A percentile compares a stretch with the other conserved stretches of the same genome.
phyloP scores from a whole-genome alignment of 1,140 invertebrate species.

The Meloidogyne hapla region DNA sequence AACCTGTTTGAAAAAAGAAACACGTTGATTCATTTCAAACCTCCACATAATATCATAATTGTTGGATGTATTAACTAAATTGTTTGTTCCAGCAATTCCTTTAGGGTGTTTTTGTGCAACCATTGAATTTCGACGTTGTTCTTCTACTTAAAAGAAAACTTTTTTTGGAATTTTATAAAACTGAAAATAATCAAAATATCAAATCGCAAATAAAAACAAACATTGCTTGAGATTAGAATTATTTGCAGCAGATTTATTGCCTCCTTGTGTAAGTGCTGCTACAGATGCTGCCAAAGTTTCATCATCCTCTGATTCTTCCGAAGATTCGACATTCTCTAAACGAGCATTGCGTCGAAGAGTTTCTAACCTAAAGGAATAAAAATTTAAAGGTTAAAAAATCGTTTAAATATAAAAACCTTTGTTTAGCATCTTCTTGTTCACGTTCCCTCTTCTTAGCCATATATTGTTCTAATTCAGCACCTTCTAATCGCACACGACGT shows the following conservation, averaged over 20 bases:
- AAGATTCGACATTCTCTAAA: slow-evolving; percentile 63
- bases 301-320: slow-evolving; percentile 59
- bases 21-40: slow-evolving; percentile 47
- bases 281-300: slow-evolving; percentile 34
- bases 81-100: background rate
- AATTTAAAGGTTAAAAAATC: slow-evolving; percentile 23
- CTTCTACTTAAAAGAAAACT: slow-evolving; percentile 9
- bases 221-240: background rate
- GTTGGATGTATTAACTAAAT: slow-evolving; percentile 33
- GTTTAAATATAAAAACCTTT: slow-evolving; percentile 40
- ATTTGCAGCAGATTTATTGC: slow-evolving; percentile 17
- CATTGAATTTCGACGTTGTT: slow-evolving; percentile 4
- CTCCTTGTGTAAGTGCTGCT: slow-evolving; percentile 13
- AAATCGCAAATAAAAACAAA: background rate
- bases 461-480: slow-evolving; percentile 85
- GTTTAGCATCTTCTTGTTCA: slow-evolving; percentile 63
- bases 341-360: slow-evolving; percentile 45
- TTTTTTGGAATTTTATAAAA: background rate
- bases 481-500: slow-evolving; percentile 76
- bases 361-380: slow-evolving; percentile 38
- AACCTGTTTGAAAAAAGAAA: slow-evolving; percentile 67
- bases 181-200: background rate
- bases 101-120: background rate
- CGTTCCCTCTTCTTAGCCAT: slow-evolving; percentile 69
- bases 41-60: slow-evolving; percentile 51